Percentiles rank a stretch among this genome's conserved stretches.
Evolutionary conservation across 2,797 vertebrate species (phyloP).

Genomic region (Sphenodon punctatus): DNA sequence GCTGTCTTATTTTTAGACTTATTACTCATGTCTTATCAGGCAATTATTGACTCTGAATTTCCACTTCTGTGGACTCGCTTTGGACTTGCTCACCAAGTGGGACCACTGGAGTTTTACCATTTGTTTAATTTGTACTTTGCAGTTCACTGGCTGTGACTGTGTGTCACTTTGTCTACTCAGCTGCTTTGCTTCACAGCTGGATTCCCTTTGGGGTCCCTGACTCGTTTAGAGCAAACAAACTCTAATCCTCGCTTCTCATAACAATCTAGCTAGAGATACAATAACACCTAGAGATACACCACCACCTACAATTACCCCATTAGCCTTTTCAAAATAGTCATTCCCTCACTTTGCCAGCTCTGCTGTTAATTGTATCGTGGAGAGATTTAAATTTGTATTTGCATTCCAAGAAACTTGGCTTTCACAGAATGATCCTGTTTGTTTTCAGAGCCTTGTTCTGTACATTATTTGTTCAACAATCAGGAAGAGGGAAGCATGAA

Average conservation of each 20-base stretch:
- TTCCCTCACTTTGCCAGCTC: background rate
- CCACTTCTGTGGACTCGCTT: background rate
- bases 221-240: background rate
- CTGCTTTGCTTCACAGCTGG: background rate
- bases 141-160: background rate
- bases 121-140: conserved; percentile 17
- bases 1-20: background rate
- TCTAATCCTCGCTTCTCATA: background rate
- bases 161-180: conserved; percentile 13
- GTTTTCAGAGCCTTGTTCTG: background rate
- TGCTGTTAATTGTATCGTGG: background rate
- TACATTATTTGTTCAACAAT: background rate
- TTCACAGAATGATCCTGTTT: background rate
- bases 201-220: background rate
- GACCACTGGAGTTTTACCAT: background rate
- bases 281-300: background rate
- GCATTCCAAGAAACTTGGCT: background rate
- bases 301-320: background rate
- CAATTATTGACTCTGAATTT: conserved; percentile 19
- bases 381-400: background rate
- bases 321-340: background rate
- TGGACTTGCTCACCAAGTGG: background rate
- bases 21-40: conserved; percentile 10
- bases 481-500: background rate
- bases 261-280: background rate